These are phyloP conservation scores for Crocodylus rhombifer DNA, from an alignment of 2,797 vertebrate genomes.

Conservation along the genomic window DNA sequence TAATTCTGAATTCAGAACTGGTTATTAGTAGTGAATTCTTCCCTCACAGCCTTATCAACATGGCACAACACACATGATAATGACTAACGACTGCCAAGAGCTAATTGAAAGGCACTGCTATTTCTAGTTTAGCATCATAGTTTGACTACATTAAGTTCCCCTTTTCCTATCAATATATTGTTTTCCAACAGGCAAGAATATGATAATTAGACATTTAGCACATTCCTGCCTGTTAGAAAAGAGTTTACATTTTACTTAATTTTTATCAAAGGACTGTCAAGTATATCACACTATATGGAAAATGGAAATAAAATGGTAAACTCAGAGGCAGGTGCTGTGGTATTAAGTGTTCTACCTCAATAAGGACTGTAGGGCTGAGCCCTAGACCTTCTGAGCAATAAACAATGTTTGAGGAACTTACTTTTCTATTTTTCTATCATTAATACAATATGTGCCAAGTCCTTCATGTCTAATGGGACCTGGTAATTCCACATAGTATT, in stretches of 20 bases:
- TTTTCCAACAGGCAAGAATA: background rate
- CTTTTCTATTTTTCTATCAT: constrained; percentile 40
- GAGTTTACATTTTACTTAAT: background rate
- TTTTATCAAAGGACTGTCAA: constrained; percentile 8
- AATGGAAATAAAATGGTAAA: background rate
- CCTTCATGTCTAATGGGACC: constrained; percentile 64
- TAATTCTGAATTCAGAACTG: background rate
- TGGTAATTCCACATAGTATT: constrained; percentile 46
- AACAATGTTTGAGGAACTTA: constrained; percentile 29
- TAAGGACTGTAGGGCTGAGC: background rate
- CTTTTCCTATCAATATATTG: background rate
- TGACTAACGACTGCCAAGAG: background rate
- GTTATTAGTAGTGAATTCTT: background rate
- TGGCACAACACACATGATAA: background rate
- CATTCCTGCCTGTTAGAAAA: background rate
- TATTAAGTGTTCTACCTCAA: constrained; percentile 18
- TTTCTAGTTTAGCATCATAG: background rate
- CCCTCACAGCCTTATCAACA: constrained; percentile 1
- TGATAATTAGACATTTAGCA: background rate
- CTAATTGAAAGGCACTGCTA: constrained; percentile 34
- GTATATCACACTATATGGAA: background rate
- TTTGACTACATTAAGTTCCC: background rate
- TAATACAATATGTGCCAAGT: constrained; percentile 55
- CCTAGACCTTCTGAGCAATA: background rate
- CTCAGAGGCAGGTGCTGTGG: constrained; percentile 21